A percentile compares a stretch with the other conserved stretches of the same genome.
phyloP scores from a whole-genome alignment of 2,113 vertebrate species.

The Progne subis region DNA sequence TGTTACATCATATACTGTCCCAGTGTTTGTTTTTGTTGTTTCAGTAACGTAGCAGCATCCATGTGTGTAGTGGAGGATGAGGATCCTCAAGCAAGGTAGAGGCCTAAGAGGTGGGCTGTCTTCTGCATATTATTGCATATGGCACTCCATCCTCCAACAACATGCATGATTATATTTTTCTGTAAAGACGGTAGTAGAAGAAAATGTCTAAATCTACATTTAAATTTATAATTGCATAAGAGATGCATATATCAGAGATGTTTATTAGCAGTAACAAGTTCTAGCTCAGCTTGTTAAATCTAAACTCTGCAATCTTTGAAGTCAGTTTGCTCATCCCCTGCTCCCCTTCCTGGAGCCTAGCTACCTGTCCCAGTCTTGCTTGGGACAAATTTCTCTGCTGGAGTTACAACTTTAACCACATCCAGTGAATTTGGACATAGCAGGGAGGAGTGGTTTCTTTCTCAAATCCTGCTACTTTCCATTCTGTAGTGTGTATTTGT shows the following conservation, averaged over 20 bases:
- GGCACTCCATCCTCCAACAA: neutral
- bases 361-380: neutral
- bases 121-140: neutral
- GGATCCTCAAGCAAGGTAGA: neutral
- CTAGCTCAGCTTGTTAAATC: neutral
- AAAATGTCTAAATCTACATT: neutral
- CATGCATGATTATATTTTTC: neutral
- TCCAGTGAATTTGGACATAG: neutral
- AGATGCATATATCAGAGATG: neutral
- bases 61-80: neutral
- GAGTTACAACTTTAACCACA: neutral
- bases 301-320: neutral
- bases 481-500: neutral
- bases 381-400: neutral
- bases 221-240: neutral
- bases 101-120: neutral
- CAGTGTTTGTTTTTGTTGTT: neutral
- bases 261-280: neutral
- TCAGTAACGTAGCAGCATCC: rapidly evolving
- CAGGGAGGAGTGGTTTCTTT: neutral
- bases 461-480: neutral
- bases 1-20: neutral
- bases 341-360: neutral
- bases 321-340: neutral
- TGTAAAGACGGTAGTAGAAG: neutral